Base-by-base conservation (phyloP, 2,888 invertebrate genomes). In the Pachycephus smyrnensis region DNA sequence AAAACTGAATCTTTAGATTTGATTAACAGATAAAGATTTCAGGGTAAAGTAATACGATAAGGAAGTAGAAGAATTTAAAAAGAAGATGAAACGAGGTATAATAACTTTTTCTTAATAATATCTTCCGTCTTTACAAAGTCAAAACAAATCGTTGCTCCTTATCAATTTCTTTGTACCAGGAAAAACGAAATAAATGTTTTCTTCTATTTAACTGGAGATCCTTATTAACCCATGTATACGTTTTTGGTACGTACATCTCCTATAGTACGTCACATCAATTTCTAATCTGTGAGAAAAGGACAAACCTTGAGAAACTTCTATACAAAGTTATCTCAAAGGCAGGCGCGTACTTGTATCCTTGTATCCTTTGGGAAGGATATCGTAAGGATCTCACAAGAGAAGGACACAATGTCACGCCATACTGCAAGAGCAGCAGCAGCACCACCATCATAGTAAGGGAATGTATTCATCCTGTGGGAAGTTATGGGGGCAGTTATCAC, bases 401-500 rank as follows among this genome's bases (percentile, higher is more conserved):
- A 73, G 73, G 75, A 75, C 77, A 78, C 15, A 37, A 68, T 32
- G 73, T 77, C 73, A 79, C 73, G 31, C 55, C 55, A 55, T 23
- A 35, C 77, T 23, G 55, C 55, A 55, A 55, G 23, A 55, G 55
- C 55, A 55, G 15, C 55, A 55, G 55, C 23, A 55, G 55, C 55
- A 55, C 2, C 55, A 55, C 1, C 55, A 55, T 55, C 55, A 55
- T 55, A 55, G 55, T 23, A 55, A 15, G 74, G 69, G 81, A 81
- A 81, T 82, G 82, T 84, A 81, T 83, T 84, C 82, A 84, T 84
- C 79, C 81, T 82, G 80, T 71, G 79, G 73, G 71, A 76, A 85
- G 84, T 86, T 86, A 86, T 84, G 83, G 84, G 83, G 85, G 83
- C 85, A 86, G 86, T 88, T 87, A 87, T 87, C 87, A 86, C 85